Evolutionary conservation across 1,140 invertebrate species (phyloP).

Genomic region (Drosophila erecta): DNA sequence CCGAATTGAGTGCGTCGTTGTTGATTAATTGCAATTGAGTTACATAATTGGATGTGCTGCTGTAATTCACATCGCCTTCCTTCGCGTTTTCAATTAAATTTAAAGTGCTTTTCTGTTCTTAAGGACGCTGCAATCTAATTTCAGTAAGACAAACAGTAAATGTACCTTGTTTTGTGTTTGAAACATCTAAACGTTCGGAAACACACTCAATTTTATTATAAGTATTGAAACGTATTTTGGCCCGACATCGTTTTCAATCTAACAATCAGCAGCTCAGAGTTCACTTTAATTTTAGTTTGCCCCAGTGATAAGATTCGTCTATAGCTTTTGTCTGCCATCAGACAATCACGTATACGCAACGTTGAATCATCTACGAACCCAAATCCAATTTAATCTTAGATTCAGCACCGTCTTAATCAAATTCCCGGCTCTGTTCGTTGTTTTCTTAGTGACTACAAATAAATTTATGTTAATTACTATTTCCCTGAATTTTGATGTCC

Average conservation of each 20-base stretch:
- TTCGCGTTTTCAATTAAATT: not conserved
- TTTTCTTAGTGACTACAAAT: slow-evolving; percentile 3
- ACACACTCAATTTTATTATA: not conserved
- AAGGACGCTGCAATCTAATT: not conserved
- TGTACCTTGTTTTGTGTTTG: not conserved
- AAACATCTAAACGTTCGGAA: not conserved
- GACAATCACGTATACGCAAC: slow-evolving; percentile 41
- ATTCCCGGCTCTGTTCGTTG: slow-evolving; percentile 1
- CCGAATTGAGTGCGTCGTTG: slow-evolving; percentile 38
- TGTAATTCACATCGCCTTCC: not conserved
- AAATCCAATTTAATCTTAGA: slow-evolving; percentile 9
- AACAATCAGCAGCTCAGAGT: slow-evolving; percentile 35
- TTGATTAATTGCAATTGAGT: slow-evolving; percentile 46
- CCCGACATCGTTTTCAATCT: not conserved
- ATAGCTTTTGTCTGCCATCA: not conserved
- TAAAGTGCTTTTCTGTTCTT: not conserved
- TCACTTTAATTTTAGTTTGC: slow-evolving; percentile 11
- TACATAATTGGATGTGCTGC: slow-evolving; percentile 16
- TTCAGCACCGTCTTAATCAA: slow-evolving; percentile 1
- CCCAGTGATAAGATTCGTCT: slow-evolving; percentile 30
- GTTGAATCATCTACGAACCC: slow-evolving; percentile 44
- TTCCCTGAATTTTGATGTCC: slow-evolving; percentile 37
- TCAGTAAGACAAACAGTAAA: not conserved
- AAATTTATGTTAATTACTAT: slow-evolving; percentile 60
- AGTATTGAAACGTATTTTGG: not conserved